A percentile compares a stretch with the other conserved stretches of the same genome.
Conservation (phyloP, 2,113 vertebrate species). For the Gavia stellata region DNA sequence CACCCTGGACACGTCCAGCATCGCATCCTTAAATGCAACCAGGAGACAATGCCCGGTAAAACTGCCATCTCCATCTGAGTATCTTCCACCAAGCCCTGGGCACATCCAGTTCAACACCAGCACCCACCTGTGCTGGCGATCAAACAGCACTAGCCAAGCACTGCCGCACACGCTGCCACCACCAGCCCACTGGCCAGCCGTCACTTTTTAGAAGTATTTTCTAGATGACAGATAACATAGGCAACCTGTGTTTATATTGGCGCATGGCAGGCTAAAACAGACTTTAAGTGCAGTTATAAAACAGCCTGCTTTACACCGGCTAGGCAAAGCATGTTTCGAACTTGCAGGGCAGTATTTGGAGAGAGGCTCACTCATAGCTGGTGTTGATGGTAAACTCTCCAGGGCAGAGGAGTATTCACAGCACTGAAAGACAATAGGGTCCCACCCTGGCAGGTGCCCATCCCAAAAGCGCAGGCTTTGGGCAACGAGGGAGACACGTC, state of each 20-base stretch:
- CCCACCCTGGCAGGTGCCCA: background rate
- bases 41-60: background rate
- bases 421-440: background rate
- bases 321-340: background rate
- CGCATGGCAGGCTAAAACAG: background rate
- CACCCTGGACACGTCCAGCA: background rate
- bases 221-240: background rate
- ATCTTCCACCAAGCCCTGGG: background rate
- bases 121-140: background rate
- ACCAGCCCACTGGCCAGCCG: background rate
- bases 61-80: accelerated
- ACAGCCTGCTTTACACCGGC: background rate
- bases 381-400: background rate
- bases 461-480: background rate
- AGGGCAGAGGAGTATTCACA: background rate
- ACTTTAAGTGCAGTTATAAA: background rate
- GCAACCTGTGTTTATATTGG: slow-evolving; percentile 12
- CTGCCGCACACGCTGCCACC: accelerated
- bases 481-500: background rate
- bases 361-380: background rate
- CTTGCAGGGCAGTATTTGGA: background rate
- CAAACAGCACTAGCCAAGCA: background rate
- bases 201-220: background rate
- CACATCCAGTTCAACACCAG: background rate
- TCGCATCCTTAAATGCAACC: accelerated